Conservation (phyloP, 2,797 vertebrate species). For the Podargus strigoides region DNA sequence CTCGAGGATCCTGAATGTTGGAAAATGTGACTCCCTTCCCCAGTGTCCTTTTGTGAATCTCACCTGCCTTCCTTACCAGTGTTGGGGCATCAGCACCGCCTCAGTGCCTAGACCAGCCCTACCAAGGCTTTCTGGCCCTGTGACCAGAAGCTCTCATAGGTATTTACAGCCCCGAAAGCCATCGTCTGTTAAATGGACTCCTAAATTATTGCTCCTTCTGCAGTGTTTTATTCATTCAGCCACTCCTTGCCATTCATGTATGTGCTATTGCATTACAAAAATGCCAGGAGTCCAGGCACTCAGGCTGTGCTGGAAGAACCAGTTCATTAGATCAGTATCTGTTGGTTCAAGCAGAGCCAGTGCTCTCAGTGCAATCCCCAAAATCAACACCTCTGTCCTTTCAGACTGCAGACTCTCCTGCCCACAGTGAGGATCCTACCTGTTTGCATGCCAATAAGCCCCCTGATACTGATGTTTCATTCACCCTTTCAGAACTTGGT, state of each 20-base stretch:
- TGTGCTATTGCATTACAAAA: conserved; percentile 7
- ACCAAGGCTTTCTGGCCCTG: not conserved
- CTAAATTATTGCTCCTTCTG: not conserved
- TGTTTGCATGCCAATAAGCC: not conserved
- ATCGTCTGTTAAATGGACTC: not conserved
- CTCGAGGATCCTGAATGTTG: not conserved
- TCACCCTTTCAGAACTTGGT: not conserved
- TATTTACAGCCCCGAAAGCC: conserved; percentile 24
- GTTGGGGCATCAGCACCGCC: not conserved
- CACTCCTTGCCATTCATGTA: not conserved
- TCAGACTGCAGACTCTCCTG: not conserved
- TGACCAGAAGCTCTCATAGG: not conserved
- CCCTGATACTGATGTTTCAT: not conserved
- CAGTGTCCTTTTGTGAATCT: fast-evolving
- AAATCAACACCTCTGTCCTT: not conserved
- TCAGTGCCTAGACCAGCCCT: not conserved
- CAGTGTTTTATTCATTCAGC: not conserved
- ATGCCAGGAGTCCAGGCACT: conserved; percentile 11
- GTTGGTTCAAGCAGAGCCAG: not conserved
- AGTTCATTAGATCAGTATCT: conserved; percentile 39
- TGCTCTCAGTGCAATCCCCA: not conserved
- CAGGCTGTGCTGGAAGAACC: conserved; percentile 54
- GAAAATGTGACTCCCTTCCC: not conserved
- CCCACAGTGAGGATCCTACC: not conserved
- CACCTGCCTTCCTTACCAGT: fast-evolving